Evolutionary conservation across 2,113 vertebrate species (phyloP).

Genomic region (Labeo catla): DNA sequence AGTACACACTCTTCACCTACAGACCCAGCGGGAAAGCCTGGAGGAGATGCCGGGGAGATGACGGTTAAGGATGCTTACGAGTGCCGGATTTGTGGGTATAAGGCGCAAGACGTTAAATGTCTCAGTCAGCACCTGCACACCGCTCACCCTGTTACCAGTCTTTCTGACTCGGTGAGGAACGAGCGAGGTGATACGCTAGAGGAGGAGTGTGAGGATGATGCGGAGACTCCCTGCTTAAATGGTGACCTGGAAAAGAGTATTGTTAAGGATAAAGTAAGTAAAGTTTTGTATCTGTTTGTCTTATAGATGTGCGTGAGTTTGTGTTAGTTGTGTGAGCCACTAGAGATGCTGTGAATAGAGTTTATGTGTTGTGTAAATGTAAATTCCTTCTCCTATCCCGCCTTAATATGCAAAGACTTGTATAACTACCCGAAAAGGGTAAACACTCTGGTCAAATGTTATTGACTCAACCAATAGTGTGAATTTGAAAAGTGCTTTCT

Average conservation of each 20-base stretch:
- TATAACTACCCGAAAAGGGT: background rate
- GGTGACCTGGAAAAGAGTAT: constrained; percentile 13
- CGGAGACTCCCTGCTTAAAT: background rate
- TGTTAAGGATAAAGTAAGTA: constrained; percentile 39
- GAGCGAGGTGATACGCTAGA: background rate
- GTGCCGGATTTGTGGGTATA: constrained; percentile 59
- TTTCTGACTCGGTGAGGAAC: background rate
- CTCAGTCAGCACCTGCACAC: constrained; percentile 57
- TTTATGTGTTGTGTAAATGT: background rate
- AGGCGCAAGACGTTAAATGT: constrained; percentile 43
- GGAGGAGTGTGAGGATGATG: background rate
- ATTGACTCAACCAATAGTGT: background rate
- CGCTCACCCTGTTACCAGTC: constrained; percentile 51
- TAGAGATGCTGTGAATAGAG: background rate
- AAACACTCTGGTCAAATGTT: background rate
- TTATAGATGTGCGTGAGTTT: background rate
- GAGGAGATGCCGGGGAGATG: background rate
- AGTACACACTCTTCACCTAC: constrained; percentile 10
- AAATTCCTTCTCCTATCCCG: background rate
- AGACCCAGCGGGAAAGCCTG: background rate
- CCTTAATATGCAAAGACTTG: background rate
- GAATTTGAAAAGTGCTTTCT: background rate
- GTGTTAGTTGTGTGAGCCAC: background rate
- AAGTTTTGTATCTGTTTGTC: background rate
- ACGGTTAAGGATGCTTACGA: constrained; percentile 44